Base-by-base conservation (phyloP, 2,888 invertebrate genomes). In the Drosophila pseudotakahashii region DNA sequence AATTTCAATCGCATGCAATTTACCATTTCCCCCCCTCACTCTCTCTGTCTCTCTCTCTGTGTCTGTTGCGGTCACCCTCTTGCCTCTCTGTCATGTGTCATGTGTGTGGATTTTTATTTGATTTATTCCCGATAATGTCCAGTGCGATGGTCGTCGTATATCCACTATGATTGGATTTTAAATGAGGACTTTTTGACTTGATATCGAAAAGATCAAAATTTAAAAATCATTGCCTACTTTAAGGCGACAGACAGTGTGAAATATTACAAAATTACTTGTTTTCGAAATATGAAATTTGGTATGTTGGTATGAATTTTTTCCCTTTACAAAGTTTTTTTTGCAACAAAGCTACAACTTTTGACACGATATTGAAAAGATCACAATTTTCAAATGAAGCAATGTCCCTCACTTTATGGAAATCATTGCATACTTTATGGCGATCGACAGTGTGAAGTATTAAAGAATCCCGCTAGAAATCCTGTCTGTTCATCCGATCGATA, bases 1-100 rank as follows among this genome's bases (percentile, higher is more conserved):
- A 89, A 89, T 88, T 86, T 86, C 88, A 82, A 88, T 88, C 75
- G 81, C 71, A 74, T 76, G 77, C 76, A 63, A 71, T 73, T 68
- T 74, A 54, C 60, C 60, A 37, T 36, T 19, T 14, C 32, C 19
- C 26, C 34, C 14, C 23, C 41, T 14, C 47, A 2, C 7, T 7
- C 26, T 1, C 16, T 5, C 26, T 0, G 14, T 7, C 36, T 16
- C 34, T 11, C 16, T 5, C 26, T 0, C 16, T 7, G 37, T 16
- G 26, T 11, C 48, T 16, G 19, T n/a, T 47, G 47, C 41, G 44
- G 19, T 42, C 9, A 48, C 23, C 9, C 42, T 34, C 37, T 11
- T 23, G 26, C 44, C 47, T 1, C 13, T n/a, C 30, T 32, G 44
- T 37, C 63, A 48, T 39, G 62, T 58, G 54, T 19, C 64, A 52